Conservation (phyloP, 2,113 vertebrate genomes). For the Mustela lutreola region DNA sequence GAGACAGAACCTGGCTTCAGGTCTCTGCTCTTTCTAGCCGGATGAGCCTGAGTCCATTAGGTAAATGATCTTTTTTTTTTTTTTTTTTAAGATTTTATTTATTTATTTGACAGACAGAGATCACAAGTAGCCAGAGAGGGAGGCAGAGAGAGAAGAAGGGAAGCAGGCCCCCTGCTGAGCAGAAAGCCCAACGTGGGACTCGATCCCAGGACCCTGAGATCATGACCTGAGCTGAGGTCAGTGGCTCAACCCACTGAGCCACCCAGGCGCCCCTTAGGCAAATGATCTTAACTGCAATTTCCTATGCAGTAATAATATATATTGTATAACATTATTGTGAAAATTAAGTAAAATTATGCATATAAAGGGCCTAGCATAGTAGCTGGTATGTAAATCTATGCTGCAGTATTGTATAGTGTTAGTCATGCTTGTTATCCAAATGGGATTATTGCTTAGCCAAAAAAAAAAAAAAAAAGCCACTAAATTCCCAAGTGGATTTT, state of each 20-base stretch:
- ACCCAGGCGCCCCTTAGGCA: neutral
- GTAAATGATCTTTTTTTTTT: neutral
- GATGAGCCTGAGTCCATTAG: neutral
- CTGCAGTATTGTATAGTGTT: neutral
- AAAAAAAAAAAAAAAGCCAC: neutral
- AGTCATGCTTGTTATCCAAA: neutral
- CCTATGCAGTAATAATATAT: neutral
- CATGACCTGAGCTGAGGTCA: too few species aligned
- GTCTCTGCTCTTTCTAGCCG: neutral
- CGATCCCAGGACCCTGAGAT: too few species aligned
- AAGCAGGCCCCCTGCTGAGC: too few species aligned
- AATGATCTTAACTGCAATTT: neutral
- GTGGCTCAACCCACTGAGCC: too few species aligned
- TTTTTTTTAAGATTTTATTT: too few species aligned
- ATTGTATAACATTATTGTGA: neutral
- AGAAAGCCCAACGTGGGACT: too few species aligned
- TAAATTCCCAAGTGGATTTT: neutral
- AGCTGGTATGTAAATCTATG: neutral
- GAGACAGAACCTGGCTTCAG: neutral
- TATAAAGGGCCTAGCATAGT: neutral
- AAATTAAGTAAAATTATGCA: neutral
- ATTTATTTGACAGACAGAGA: too few species aligned
- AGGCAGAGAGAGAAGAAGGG: too few species aligned
- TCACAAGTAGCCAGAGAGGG: too few species aligned
- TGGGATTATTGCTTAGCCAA: neutral